phyloP scores from a whole-genome alignment of 1,140 invertebrate species.

The Nasonia giraulti region DNA sequence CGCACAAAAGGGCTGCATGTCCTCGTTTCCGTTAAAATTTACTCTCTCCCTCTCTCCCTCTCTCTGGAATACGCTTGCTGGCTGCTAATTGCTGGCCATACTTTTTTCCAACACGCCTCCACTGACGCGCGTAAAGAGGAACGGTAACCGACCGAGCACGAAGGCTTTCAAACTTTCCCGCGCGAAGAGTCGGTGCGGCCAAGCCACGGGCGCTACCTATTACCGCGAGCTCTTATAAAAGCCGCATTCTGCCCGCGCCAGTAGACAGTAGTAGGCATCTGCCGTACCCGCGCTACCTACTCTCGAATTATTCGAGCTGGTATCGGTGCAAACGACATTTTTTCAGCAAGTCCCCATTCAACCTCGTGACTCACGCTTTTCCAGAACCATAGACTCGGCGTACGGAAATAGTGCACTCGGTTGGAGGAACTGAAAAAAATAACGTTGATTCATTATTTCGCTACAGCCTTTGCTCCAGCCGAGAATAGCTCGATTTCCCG shows the following conservation, averaged over 20 bases:
- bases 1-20: neutral
- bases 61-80: neutral
- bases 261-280: neutral
- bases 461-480: neutral
- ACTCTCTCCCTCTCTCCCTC: neutral
- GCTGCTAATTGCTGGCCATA: too few species aligned
- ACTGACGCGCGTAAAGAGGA: too few species aligned
- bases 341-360: too few species aligned
- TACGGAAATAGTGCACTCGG: neutral
- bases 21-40: neutral
- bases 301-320: too few species aligned
- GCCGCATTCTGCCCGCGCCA: neutral
- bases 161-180: constrained; percentile 36
- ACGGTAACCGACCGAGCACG: too few species aligned
- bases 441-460: neutral
- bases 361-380: neutral
- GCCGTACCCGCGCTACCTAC: neutral
- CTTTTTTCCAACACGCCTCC: neutral
- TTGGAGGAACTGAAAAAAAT: neutral
- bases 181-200: neutral
- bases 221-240: constrained; percentile 14
- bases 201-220: constrained; percentile 46
- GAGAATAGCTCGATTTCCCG: constrained; percentile 27
- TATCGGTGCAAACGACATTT: too few species aligned
- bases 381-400: neutral